phyloP scores from a whole-genome alignment of 2,113 vertebrate genomes.

The Forbesichthys agassizii region DNA sequence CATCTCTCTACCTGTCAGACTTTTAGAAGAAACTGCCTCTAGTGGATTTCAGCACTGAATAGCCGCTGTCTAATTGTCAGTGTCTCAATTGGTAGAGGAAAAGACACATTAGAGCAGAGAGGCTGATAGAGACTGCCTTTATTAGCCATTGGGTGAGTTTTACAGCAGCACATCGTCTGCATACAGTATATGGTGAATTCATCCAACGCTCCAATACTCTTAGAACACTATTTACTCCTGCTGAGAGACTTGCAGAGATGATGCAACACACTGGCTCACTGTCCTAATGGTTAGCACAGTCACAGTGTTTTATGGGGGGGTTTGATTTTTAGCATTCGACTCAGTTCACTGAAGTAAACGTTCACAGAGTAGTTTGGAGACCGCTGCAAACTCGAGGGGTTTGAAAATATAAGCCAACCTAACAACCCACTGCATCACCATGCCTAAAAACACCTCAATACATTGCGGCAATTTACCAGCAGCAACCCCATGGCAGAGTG shows the following conservation, averaged over 20 bases:
- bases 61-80: background rate
- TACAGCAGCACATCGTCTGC: background rate
- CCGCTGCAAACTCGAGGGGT: background rate
- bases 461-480: constrained; percentile 16
- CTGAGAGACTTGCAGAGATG: background rate
- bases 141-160: constrained; percentile 21
- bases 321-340: background rate
- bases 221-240: background rate
- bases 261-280: constrained; percentile 22
- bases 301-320: background rate
- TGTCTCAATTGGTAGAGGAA: background rate
- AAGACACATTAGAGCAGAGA: background rate
- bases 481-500: constrained; percentile 12
- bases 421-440: background rate
- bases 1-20: background rate
- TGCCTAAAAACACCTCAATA: constrained; percentile 21
- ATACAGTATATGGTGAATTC: constrained; percentile 11
- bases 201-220: constrained; percentile 24
- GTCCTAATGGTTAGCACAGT: constrained; percentile 20
- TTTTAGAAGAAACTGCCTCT: background rate
- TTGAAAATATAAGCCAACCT: background rate
- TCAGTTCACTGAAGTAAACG: constrained; percentile 4
- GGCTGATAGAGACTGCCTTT: constrained; percentile 6
- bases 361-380: background rate
- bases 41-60: constrained; percentile 1